Conservation (phyloP, 1,140 invertebrate species). For the Saxidomus purpurata region DNA sequence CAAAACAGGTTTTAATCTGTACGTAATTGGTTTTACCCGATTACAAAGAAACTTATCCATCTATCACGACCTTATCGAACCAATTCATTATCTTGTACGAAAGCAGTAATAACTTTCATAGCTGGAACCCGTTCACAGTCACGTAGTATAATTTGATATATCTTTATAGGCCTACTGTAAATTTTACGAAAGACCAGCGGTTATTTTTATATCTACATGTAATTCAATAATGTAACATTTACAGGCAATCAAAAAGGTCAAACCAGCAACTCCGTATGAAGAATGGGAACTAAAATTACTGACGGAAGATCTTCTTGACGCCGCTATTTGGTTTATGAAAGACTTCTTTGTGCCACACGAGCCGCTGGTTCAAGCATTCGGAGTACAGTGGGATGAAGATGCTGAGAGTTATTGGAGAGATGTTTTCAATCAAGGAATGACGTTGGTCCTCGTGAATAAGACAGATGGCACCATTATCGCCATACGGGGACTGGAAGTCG, state of each 20-base stretch:
- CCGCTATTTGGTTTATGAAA: background rate
- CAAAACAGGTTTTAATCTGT: too few species aligned
- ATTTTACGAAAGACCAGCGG: too few species aligned
- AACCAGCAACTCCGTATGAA: background rate
- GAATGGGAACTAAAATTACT: background rate
- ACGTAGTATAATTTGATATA: too few species aligned
- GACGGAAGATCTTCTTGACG: background rate
- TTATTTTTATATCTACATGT: too few species aligned
- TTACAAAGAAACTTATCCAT: too few species aligned
- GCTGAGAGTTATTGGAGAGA: background rate
- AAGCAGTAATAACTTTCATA: too few species aligned
- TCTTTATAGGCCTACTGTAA: too few species aligned
- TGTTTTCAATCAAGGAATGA: background rate
- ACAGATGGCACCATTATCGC: background rate
- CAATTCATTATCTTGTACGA: too few species aligned
- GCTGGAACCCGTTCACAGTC: too few species aligned
- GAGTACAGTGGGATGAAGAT: conserved; percentile 8
- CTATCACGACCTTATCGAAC: too few species aligned
- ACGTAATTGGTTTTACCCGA: too few species aligned
- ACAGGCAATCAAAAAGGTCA: background rate
- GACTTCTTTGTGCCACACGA: conserved; percentile 7
- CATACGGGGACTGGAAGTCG: background rate
- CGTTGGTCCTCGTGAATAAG: background rate
- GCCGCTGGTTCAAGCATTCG: background rate
- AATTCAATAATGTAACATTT: too few species aligned